A percentile compares a stretch with the other conserved stretches of the same genome.
These are phyloP conservation scores for Coremacera marginata DNA, from an alignment of 2,888 invertebrate species.

Conservation along the genomic window DNA sequence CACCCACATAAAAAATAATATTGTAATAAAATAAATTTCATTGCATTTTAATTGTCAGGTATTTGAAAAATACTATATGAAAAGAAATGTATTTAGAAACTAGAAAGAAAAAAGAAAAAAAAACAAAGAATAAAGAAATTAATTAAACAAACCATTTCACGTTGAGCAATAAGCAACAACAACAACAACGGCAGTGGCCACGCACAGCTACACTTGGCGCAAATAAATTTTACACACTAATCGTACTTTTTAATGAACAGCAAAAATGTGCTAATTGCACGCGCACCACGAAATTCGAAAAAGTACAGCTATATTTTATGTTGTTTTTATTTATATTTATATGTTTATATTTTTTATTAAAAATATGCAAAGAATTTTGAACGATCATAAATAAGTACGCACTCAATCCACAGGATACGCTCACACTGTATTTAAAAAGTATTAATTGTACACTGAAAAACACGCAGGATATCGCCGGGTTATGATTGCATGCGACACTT, in stretches of 20 bases:
- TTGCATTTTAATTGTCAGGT: conserved; percentile 26
- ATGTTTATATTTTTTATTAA: not conserved
- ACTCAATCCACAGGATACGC: not conserved
- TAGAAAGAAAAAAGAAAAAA: not conserved
- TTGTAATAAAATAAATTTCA: conserved; percentile 2
- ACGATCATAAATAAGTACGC: not conserved
- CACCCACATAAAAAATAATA: not conserved
- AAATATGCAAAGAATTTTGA: not conserved
- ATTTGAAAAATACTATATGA: not conserved
- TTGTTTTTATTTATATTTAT: conserved; percentile 2
- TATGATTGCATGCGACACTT: conserved; percentile 11
- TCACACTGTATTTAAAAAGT: too few species aligned
- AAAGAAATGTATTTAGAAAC: not conserved
- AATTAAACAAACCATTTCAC: conserved; percentile 33
- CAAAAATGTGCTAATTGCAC: not conserved
- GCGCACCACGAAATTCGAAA: not conserved
- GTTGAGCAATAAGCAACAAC: not conserved
- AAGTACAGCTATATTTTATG: not conserved
- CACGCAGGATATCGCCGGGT: conserved; percentile 6
- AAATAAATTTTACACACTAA: conserved; percentile 20
- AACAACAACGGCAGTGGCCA: not conserved
- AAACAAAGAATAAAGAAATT: conserved; percentile 4
- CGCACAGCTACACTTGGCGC: conserved; percentile 15
- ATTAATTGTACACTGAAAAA: not conserved
- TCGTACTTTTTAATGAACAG: not conserved